phyloP scores from a whole-genome alignment of 2,888 invertebrate species.

The Eupithecia subumbrata region DNA sequence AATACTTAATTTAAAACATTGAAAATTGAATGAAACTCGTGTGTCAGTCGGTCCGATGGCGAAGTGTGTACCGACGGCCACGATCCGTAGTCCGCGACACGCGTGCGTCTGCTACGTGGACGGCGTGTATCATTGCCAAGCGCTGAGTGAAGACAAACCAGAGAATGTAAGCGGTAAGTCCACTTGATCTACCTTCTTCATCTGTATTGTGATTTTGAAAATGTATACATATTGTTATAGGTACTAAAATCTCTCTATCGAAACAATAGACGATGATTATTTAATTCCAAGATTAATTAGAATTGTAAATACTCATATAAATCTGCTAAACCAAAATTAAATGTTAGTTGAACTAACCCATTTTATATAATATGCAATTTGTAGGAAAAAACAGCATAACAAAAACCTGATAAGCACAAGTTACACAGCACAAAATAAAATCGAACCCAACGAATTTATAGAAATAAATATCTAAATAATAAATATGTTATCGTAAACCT shows the following conservation, averaged over 20 bases:
- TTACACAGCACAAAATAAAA: neutral
- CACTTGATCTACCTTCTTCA: neutral
- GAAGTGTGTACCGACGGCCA: conserved; percentile 57
- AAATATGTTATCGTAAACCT: neutral
- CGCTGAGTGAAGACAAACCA: conserved; percentile 9
- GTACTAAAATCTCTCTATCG: neutral
- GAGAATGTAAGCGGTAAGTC: conserved; percentile 3
- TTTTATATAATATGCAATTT: neutral
- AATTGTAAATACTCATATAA: neutral
- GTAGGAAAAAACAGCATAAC: neutral
- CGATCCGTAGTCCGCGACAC: conserved; percentile 56
- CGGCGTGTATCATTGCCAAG: conserved; percentile 61
- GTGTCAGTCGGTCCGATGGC: conserved; percentile 51
- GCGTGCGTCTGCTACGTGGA: conserved; percentile 56
- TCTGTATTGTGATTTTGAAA: neutral
- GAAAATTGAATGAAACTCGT: conserved; percentile 22
- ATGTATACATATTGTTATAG: neutral
- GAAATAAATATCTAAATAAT: neutral
- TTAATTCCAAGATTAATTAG: neutral
- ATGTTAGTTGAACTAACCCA: neutral
- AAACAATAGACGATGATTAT: neutral
- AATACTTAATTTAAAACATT: conserved; percentile 1
- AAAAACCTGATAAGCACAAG: neutral
- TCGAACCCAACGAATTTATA: neutral
- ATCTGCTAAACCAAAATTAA: neutral